Conservation (phyloP, 2,113 vertebrate genomes). For the Misgurnus anguillicaudatus region DNA sequence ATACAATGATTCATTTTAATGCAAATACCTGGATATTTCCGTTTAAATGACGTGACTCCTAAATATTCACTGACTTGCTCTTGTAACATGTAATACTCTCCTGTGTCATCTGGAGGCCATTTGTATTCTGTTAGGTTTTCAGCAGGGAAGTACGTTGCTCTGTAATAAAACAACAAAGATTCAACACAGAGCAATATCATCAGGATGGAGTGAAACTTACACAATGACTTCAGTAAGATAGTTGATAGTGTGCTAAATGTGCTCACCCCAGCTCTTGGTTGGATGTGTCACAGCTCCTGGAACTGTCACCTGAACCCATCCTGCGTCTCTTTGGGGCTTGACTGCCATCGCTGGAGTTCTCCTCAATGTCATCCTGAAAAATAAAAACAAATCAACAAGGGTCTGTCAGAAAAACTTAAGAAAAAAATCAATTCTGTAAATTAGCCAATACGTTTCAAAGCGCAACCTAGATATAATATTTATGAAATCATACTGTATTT, state of each 20-base stretch:
- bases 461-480: background rate
- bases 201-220: no score
- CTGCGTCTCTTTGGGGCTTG: constrained; percentile 89
- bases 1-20: background rate
- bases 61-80: constrained; percentile 99
- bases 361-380: constrained; percentile 82
- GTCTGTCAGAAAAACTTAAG: background rate
- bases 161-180: constrained; percentile 55
- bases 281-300: constrained; percentile 90
- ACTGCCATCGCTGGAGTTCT: constrained; percentile 92
- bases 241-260: background rate
- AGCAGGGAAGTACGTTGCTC: constrained; percentile 93
- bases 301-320: constrained; percentile 96
- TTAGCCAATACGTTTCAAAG: background rate
- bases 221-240: no score
- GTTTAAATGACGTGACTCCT: constrained; percentile 97
- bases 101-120: constrained; percentile 94
- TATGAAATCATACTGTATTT: background rate
- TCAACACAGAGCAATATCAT: background rate
- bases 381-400: background rate
- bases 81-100: constrained; percentile 98
- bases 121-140: constrained; percentile 98
- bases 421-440: background rate
- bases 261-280: constrained; percentile 89
- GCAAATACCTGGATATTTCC: constrained; percentile 94